These are phyloP conservation scores for Andricus curvator DNA, from an alignment of 2,888 invertebrate species.

Conservation along the genomic window DNA sequence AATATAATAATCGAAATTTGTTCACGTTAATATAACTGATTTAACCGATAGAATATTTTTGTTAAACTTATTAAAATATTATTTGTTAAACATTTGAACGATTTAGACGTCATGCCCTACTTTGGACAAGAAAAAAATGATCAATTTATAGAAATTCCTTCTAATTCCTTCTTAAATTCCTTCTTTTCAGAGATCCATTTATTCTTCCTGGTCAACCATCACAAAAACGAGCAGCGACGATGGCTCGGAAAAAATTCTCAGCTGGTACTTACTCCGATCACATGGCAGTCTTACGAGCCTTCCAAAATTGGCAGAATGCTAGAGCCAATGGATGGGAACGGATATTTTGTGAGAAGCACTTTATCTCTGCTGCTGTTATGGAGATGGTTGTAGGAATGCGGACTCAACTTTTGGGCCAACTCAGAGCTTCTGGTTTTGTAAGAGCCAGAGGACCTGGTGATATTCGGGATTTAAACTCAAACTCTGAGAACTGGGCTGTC, in stretches of 20 bases:
- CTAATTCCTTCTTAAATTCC: constrained; percentile 26
- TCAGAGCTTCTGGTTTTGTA: constrained; percentile 88
- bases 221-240: constrained; percentile 82
- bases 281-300: constrained; percentile 89
- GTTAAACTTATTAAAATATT: too few species aligned
- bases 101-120: too few species aligned
- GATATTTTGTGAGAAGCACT: constrained; percentile 87
- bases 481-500: constrained; percentile 93
- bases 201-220: constrained; percentile 86
- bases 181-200: constrained; percentile 84
- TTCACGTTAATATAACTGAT: too few species aligned
- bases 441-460: constrained; percentile 82
- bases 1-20: too few species aligned
- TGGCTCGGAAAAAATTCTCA: constrained; percentile 85
- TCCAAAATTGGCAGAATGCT: constrained; percentile 85
- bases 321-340: constrained; percentile 83
- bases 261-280: constrained; percentile 93
- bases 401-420: constrained; percentile 89
- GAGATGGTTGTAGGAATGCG: constrained; percentile 93
- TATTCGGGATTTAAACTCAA: constrained; percentile 89
- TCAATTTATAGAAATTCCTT: not conserved
- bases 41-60: too few species aligned
- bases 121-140: not conserved
- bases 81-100: too few species aligned
- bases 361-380: constrained; percentile 90